A percentile compares a stretch with the other conserved stretches of the same genome.
Conservation (phyloP, 2,113 vertebrate species). For the Anarhynchus alexandrinus region DNA sequence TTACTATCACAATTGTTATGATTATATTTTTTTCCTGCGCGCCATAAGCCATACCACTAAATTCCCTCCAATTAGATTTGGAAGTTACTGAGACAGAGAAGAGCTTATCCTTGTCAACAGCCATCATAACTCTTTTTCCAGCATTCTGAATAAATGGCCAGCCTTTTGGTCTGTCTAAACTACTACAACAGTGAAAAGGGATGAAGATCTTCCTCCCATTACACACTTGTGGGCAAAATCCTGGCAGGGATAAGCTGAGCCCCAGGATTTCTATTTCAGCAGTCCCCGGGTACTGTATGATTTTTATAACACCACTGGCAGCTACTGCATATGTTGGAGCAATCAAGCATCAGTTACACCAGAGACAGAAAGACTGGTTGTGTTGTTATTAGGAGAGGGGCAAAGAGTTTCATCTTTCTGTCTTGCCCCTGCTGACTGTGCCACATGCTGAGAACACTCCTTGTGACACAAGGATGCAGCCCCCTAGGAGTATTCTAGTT, state of each 20-base stretch:
- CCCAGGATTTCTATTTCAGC: background rate
- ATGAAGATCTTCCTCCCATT: background rate
- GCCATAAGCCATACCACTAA: slow-evolving; percentile 10
- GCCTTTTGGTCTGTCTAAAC: background rate
- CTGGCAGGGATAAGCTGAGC: background rate
- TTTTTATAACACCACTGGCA: background rate
- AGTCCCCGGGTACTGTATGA: background rate
- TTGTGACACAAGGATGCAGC: background rate
- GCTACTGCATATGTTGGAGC: background rate
- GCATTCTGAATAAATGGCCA: background rate
- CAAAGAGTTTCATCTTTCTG: background rate
- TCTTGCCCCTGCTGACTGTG: background rate
- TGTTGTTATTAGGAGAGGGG: background rate
- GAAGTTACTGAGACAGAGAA: slow-evolving; percentile 7
- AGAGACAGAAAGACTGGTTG: background rate
- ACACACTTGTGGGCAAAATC: background rate
- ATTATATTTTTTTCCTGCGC: background rate
- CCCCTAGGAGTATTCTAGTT: background rate
- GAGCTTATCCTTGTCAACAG: background rate
- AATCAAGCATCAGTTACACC: background rate
- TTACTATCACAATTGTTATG: background rate
- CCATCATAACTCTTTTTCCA: background rate
- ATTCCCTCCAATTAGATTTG: slow-evolving; percentile 47
- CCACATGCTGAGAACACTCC: background rate
- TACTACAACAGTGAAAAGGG: background rate